These are phyloP conservation scores for Halcyon senegalensis DNA, from an alignment of 2,113 vertebrate species.

Conservation along the genomic window DNA sequence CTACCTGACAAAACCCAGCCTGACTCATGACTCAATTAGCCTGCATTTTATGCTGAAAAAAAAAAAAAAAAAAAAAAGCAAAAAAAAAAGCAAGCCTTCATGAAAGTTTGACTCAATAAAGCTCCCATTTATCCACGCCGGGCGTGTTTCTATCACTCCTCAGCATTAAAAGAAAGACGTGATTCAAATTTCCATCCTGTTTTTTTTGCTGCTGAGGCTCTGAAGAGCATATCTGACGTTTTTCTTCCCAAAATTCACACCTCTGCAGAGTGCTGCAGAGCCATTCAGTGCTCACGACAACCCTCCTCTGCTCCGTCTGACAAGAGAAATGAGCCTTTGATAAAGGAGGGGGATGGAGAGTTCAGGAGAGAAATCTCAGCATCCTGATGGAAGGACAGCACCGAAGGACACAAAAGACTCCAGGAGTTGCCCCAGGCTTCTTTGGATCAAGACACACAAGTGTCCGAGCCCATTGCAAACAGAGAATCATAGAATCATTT, in stretches of 20 bases:
- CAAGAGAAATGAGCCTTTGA: neutral
- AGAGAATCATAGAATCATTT: too few relatives aligned
- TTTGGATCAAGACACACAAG: accelerated
- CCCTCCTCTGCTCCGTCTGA: neutral
- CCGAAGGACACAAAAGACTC: too few relatives aligned
- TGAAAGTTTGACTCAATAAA: neutral
- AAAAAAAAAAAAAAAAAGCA: too few relatives aligned
- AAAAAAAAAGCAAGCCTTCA: neutral
- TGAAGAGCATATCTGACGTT: neutral
- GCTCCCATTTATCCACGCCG: neutral
- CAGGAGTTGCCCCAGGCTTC: neutral
- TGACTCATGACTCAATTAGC: slow-evolving; percentile 66
- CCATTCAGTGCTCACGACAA: neutral
- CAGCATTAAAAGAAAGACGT: neutral
- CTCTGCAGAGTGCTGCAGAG: neutral
- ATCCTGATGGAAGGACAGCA: neutral
- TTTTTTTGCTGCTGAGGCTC: neutral
- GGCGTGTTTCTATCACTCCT: neutral
- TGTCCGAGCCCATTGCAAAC: too few relatives aligned
- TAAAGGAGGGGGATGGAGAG: neutral
- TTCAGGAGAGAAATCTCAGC: neutral
- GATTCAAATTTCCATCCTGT: neutral
- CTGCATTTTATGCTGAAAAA: slow-evolving; percentile 24
- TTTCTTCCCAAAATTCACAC: neutral
- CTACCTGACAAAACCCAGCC: slow-evolving; percentile 64